A percentile compares a stretch with the other conserved stretches of the same genome.
These are phyloP conservation scores for Menura novaehollandiae DNA, from an alignment of 2,113 vertebrate genomes.

Conservation along the genomic window DNA sequence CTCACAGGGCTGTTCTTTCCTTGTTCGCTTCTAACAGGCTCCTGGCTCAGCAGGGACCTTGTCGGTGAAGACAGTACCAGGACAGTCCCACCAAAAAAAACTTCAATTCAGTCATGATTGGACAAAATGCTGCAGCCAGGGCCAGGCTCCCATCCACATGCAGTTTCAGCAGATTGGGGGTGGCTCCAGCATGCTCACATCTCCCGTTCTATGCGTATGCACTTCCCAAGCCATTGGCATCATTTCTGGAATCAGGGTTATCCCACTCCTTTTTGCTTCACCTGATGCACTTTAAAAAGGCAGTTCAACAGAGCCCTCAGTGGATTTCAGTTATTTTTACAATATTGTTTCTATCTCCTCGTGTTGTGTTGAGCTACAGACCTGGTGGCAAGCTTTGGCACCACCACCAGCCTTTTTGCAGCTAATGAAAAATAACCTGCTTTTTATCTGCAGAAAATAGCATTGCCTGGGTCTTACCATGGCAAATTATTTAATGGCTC, in stretches of 20 bases:
- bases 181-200: neutral
- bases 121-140: neutral
- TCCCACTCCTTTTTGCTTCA: neutral
- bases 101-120: neutral
- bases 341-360: neutral
- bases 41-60: neutral
- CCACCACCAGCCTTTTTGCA: neutral
- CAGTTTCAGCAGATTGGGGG: neutral
- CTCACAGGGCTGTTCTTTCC: neutral
- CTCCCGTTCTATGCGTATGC: fast-evolving
- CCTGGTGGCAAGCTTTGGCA: neutral
- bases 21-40: neutral
- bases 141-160: neutral
- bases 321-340: neutral
- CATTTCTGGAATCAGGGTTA: neutral
- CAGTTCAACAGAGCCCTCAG: neutral
- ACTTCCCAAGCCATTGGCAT: neutral
- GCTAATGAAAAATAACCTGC: conserved; percentile 1
- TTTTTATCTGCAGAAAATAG: conserved; percentile 22
- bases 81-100: neutral
- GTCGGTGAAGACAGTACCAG: neutral
- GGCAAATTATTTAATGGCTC: neutral
- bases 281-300: neutral
- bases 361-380: fast-evolving
- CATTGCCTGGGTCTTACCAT: neutral